Conservation (phyloP, 2,797 vertebrate species). For the Anabacerthia variegaticeps region DNA sequence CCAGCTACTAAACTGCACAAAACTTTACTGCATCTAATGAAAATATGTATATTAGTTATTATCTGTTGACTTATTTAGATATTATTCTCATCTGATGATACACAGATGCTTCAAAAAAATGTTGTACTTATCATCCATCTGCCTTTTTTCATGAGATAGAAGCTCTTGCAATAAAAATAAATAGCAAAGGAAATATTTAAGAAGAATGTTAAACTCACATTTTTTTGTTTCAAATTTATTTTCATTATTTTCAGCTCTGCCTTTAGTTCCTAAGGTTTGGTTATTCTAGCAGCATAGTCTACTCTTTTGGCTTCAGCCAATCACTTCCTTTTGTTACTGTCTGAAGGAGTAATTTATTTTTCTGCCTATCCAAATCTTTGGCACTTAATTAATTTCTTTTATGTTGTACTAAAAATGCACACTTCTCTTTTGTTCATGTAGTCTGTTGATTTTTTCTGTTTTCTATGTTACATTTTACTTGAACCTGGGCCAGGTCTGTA, state of each 20-base stretch:
- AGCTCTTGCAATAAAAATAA: neutral
- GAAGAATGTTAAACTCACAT: neutral
- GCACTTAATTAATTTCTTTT: slow-evolving; percentile 67
- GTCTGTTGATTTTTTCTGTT: slow-evolving; percentile 78
- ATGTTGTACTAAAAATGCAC: slow-evolving; percentile 74
- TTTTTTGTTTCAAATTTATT: neutral
- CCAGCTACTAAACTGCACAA: neutral
- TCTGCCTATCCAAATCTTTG: slow-evolving; percentile 70
- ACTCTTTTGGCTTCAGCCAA: slow-evolving; percentile 40
- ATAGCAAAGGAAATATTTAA: neutral
- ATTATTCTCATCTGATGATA: neutral
- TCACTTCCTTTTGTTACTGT: slow-evolving; percentile 74
- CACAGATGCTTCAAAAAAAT: neutral
- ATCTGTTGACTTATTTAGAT: neutral
- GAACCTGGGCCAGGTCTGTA: slow-evolving; percentile 71
- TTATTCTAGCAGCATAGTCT: neutral
- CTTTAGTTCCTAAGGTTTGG: neutral
- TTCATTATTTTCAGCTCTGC: neutral
- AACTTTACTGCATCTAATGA: neutral
- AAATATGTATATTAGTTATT: neutral
- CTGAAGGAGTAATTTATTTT: slow-evolving; percentile 77
- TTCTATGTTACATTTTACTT: slow-evolving; percentile 75
- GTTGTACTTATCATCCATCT: neutral
- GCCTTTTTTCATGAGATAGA: neutral
- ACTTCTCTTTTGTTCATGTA: slow-evolving; percentile 68